Evolutionary conservation across 2,888 invertebrate species (phyloP).

Genomic region (Cynaeus angustus): DNA sequence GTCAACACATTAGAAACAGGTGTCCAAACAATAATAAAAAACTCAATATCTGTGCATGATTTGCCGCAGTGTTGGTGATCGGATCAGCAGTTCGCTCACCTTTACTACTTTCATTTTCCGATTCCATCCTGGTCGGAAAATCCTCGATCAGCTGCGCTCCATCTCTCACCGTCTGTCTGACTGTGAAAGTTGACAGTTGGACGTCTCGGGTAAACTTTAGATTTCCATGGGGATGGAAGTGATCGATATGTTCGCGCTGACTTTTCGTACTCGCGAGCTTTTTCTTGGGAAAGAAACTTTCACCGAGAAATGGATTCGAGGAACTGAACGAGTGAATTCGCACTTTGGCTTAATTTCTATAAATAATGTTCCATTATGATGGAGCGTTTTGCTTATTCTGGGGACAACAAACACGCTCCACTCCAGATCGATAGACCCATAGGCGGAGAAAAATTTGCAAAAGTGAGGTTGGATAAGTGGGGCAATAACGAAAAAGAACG

Average conservation of each 20-base stretch:
- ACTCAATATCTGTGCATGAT: conserved; percentile 13
- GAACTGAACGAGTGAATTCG: conserved; percentile 32
- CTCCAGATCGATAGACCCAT: background rate
- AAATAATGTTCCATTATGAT: conserved; percentile 37
- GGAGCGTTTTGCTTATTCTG: conserved; percentile 6
- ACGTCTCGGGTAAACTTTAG: conserved; percentile 48
- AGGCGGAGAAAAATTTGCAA: background rate
- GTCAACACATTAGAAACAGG: conserved; percentile 34
- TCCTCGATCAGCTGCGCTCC: conserved; percentile 43
- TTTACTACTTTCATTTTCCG: conserved; percentile 49
- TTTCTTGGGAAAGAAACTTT: conserved; percentile 6
- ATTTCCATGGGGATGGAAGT: conserved; percentile 60
- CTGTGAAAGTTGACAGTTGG: conserved; percentile 38
- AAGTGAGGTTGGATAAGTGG: background rate
- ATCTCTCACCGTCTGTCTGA: conserved; percentile 23
- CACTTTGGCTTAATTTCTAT: conserved; percentile 44
- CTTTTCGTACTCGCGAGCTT: background rate
- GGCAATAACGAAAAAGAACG: background rate
- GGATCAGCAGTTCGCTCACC: conserved; percentile 43
- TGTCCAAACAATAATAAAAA: conserved; percentile 42
- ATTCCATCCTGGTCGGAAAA: conserved; percentile 44
- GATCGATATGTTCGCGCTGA: conserved; percentile 54
- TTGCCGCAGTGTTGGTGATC: conserved; percentile 17
- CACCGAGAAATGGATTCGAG: background rate
- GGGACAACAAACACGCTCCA: conserved; percentile 1